phyloP scores from a whole-genome alignment of 2,113 vertebrate genomes.

The Gadus macrocephalus region DNA sequence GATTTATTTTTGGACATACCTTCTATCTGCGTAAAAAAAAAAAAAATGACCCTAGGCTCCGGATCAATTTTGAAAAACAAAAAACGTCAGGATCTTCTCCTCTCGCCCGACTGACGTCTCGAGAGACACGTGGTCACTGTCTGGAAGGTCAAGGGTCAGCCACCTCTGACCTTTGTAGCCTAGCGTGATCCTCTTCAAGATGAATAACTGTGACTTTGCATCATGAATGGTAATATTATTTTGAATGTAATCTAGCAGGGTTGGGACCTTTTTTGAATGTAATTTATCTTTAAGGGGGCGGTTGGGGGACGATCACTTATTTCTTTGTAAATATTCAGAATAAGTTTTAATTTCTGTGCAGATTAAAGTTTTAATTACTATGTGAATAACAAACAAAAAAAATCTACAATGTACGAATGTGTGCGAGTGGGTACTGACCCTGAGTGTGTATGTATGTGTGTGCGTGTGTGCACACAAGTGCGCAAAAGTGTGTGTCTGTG shows the following conservation, averaged over 20 bases:
- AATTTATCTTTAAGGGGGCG: conserved; percentile 45
- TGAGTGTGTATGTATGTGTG: conserved; percentile 31
- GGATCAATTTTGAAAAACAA: conserved; percentile 19
- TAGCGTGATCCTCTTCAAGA: conserved; percentile 64
- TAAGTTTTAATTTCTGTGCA: conserved; percentile 61
- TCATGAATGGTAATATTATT: conserved; percentile 79
- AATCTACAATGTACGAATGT: conserved; percentile 39
- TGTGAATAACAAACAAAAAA: conserved; percentile 48
- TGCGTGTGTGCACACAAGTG: conserved; percentile 8
- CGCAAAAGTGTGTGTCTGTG: conserved; percentile 27
- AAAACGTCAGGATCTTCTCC: conserved; percentile 37
- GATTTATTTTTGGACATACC: conserved; percentile 41
- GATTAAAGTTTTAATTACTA: conserved; percentile 59
- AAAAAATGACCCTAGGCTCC: conserved; percentile 44
- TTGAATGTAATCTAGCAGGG: conserved; percentile 69
- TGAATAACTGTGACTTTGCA: conserved; percentile 83
- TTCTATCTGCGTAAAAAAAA: conserved; percentile 25
- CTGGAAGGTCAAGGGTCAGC: conserved; percentile 43
- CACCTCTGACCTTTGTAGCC: conserved; percentile 59
- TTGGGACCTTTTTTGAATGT: conserved; percentile 70
- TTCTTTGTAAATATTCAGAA: conserved; percentile 63
- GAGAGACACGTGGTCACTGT: conserved; percentile 33
- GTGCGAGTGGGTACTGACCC: conserved; percentile 68
- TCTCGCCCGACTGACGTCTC: conserved; percentile 25
- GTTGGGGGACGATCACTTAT: conserved; percentile 19